phyloP scores from a whole-genome alignment of 2,797 vertebrate species.

The Fratercula arctica region DNA sequence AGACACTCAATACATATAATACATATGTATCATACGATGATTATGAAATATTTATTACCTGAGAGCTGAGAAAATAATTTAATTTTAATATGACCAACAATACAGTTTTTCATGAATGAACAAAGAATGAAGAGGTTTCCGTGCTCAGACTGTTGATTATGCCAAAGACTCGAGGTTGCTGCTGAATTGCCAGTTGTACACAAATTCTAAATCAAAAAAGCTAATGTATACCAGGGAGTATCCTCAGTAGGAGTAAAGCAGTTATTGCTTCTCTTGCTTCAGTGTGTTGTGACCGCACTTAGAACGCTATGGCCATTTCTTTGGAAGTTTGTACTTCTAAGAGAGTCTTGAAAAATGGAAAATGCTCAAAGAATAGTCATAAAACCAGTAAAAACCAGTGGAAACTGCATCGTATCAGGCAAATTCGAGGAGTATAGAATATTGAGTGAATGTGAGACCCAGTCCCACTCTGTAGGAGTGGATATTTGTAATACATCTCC shows the following conservation, averaged over 20 bases:
- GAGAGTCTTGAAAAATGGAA: neutral
- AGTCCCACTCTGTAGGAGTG: neutral
- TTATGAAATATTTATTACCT: neutral
- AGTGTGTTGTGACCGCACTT: neutral
- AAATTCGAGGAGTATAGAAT: neutral
- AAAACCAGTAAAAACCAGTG: neutral
- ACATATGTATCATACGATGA: neutral
- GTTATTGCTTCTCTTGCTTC: neutral
- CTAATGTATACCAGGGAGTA: accelerated
- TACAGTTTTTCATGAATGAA: neutral
- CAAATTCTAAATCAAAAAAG: neutral
- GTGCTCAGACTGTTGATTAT: neutral
- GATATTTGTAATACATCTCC: neutral
- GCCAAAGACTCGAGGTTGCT: neutral
- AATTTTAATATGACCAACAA: neutral
- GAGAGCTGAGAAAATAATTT: neutral
- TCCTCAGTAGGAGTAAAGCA: neutral
- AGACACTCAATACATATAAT: neutral
- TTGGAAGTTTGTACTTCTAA: neutral
- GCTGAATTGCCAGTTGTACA: neutral
- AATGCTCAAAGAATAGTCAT: neutral
- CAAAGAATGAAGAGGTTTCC: neutral
- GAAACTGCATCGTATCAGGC: neutral
- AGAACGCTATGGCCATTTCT: neutral
- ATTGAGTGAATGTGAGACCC: neutral